Conservation (phyloP, 2,888 invertebrate species). For the Teinopalpus imperialis region DNA sequence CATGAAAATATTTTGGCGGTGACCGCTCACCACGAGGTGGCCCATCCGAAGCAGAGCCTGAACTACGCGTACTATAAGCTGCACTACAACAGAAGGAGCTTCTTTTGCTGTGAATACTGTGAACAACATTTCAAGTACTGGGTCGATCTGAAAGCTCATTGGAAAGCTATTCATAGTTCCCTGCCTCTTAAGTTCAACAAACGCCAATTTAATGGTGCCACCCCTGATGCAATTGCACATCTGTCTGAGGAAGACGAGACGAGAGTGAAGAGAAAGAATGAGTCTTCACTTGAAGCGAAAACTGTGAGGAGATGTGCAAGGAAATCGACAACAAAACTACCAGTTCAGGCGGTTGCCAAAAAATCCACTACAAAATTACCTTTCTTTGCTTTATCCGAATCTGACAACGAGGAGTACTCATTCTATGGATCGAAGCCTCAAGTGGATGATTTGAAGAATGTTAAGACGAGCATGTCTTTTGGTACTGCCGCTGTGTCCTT, state of each 20-base stretch:
- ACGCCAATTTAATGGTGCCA: neutral
- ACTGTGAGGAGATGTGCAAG: conserved; percentile 44
- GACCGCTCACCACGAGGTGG: conserved; percentile 53
- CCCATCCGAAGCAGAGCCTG: conserved; percentile 40
- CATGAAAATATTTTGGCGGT: conserved; percentile 47
- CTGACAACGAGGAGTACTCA: conserved; percentile 52
- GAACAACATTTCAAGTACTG: conserved; percentile 41
- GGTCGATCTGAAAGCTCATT: conserved; percentile 47
- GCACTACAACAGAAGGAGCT: conserved; percentile 37
- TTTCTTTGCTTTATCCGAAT: conserved; percentile 36
- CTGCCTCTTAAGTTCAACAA: conserved; percentile 35
- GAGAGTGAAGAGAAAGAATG: conserved; percentile 7
- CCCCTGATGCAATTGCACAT: conserved; percentile 12
- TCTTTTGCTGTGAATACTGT: conserved; percentile 44
- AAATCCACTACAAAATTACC: conserved; percentile 64
- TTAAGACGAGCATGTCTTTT: conserved; percentile 78
- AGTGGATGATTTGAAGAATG: conserved; percentile 55
- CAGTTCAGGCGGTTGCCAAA: conserved; percentile 42
- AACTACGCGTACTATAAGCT: conserved; percentile 53
- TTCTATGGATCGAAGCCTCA: conserved; percentile 72
- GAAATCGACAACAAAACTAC: conserved; percentile 78
- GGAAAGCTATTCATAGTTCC: conserved; percentile 39
- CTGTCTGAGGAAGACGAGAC: conserved; percentile 28
- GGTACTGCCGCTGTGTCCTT: conserved; percentile 69
- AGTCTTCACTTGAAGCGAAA: conserved; percentile 9